phyloP scores from a whole-genome alignment of 2,888 invertebrate genomes.

The Macroteleia sp. region DNA sequence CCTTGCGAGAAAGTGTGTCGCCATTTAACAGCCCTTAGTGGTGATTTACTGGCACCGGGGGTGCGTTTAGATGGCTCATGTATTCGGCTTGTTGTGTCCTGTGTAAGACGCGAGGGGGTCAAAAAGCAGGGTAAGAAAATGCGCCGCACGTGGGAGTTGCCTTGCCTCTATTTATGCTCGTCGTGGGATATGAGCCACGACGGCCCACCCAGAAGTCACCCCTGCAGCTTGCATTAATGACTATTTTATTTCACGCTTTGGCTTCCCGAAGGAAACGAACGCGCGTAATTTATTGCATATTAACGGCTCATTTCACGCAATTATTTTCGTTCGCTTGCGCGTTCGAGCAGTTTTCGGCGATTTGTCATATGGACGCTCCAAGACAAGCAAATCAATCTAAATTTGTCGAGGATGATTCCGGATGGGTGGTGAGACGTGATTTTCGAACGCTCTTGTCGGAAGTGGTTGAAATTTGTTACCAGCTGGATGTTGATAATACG shows the following conservation, averaged over 20 bases:
- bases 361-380: constrained; percentile 31
- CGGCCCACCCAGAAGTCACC: constrained; percentile 65
- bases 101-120: constrained; percentile 23
- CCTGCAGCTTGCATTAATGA: constrained; percentile 68
- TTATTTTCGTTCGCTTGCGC: constrained; percentile 48
- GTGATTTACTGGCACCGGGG: constrained; percentile 78
- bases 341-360: constrained; percentile 32
- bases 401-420: no score
- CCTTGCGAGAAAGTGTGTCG: constrained; percentile 63
- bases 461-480: constrained; percentile 1
- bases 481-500: constrained; percentile 11
- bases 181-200: constrained; percentile 59
- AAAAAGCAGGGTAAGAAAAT: constrained; percentile 36
- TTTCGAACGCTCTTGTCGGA: no score
- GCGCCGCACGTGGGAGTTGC: constrained; percentile 43
- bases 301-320: constrained; percentile 64
- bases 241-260: constrained; percentile 66
- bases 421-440: no score
- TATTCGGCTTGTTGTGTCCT: constrained; percentile 42
- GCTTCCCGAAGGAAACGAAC: constrained; percentile 53
- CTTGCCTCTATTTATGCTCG: constrained; percentile 53
- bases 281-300: constrained; percentile 61
- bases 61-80: constrained; percentile 36
- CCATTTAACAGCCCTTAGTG: constrained; percentile 83
- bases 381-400: constrained; percentile 46